Percentiles rank a stretch among this genome's conserved stretches.
Evolutionary conservation across 2,113 vertebrate species (phyloP).

Genomic region (Chaetops frenatus): DNA sequence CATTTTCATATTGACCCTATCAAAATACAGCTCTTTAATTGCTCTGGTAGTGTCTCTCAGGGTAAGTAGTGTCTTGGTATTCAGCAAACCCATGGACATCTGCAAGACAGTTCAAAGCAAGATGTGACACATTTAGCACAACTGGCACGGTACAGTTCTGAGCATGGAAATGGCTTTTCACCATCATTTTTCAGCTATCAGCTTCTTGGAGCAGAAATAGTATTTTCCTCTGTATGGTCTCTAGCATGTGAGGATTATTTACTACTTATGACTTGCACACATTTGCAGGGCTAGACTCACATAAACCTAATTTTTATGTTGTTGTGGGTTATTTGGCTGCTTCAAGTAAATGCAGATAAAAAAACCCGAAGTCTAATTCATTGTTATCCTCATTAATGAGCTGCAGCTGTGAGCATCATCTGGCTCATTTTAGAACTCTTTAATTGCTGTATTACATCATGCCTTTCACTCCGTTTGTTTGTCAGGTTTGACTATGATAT

Average conservation of each 20-base stretch:
- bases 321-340: background rate
- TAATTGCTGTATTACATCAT: background rate
- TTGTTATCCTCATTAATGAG: background rate
- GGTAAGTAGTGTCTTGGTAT: background rate
- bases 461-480: background rate
- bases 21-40: background rate
- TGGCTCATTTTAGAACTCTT: background rate
- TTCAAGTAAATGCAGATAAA: background rate
- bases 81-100: background rate
- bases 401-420: background rate
- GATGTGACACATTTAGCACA: background rate
- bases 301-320: background rate
- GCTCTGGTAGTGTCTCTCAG: background rate
- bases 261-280: background rate
- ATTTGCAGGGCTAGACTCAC: background rate
- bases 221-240: background rate
- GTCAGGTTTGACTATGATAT: background rate
- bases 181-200: background rate
- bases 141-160: background rate
- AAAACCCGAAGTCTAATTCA: background rate
- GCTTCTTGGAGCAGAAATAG: background rate
- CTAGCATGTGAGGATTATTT: background rate
- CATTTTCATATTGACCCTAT: background rate
- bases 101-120: background rate
- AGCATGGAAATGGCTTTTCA: background rate